These are phyloP conservation scores for Macquaria australasica DNA, from an alignment of 2,113 vertebrate genomes.

Conservation along the genomic window DNA sequence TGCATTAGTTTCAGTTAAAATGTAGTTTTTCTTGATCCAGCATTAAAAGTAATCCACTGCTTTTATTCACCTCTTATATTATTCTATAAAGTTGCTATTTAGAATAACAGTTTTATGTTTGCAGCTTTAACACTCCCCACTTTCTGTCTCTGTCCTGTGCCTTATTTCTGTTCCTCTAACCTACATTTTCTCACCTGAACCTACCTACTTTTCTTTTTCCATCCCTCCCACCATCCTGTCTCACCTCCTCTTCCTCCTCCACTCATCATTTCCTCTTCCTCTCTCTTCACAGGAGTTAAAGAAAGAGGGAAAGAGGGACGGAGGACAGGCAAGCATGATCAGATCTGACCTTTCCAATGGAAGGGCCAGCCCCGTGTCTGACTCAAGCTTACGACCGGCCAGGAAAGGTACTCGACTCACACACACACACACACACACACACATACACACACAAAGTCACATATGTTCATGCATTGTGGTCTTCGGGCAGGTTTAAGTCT, in stretches of 20 bases:
- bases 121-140: neutral
- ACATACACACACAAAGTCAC: neutral
- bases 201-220: neutral
- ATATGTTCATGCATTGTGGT: neutral
- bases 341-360: constrained; percentile 91
- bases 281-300: constrained; percentile 89
- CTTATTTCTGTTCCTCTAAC: neutral
- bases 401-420: constrained; percentile 88
- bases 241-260: neutral
- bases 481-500: constrained; percentile 38
- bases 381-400: constrained; percentile 88
- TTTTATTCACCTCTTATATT: neutral
- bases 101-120: neutral
- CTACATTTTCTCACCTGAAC: neutral
- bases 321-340: constrained; percentile 78
- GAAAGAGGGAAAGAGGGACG: constrained; percentile 93
- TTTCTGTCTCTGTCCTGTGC: neutral
- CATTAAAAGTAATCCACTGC: neutral
- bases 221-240: neutral
- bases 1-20: neutral
- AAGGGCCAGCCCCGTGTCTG: constrained; percentile 90
- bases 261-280: neutral
- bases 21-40: neutral
- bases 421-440: constrained; percentile 6
- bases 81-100: neutral